Evolutionary conservation across 2,113 vertebrate genomes (phyloP).

Genomic region (Platycercus adscitus): DNA sequence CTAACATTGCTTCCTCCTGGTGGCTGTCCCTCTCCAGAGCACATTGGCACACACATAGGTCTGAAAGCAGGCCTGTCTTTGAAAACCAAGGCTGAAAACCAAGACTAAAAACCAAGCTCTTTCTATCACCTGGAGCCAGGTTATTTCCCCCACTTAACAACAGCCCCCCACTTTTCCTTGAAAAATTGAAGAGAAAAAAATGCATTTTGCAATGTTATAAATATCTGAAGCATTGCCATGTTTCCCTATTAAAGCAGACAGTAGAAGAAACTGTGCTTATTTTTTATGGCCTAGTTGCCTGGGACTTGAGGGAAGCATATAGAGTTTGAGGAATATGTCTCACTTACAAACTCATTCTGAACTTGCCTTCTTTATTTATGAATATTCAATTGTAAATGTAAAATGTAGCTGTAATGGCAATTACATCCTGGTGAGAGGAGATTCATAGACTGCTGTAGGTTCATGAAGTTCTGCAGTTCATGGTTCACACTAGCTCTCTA

Average conservation of each 20-base stretch:
- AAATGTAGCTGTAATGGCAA: background rate
- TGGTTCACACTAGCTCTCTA: background rate
- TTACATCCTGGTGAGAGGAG: background rate
- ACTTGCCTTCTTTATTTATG: background rate
- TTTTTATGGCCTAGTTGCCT: background rate
- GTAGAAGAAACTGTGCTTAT: background rate
- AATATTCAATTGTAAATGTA: background rate
- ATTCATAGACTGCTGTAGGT: background rate
- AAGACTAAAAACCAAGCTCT: background rate
- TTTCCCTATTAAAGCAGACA: background rate
- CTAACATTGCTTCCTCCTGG: background rate
- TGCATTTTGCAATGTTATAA: background rate
- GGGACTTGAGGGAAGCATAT: background rate
- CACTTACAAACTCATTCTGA: background rate
- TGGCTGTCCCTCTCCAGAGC: background rate
- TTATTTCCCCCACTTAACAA: background rate
- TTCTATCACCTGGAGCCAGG: background rate
- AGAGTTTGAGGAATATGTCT: background rate
- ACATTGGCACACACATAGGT: rapidly evolving
- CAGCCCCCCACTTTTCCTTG: background rate
- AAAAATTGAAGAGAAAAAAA: background rate
- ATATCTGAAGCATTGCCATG: background rate
- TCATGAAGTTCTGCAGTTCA: background rate
- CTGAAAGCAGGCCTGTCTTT: background rate
- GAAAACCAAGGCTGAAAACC: background rate